A percentile compares a stretch with the other conserved stretches of the same genome.
phyloP scores from a whole-genome alignment of 2,888 invertebrate species.

The Bimastos eiseni region DNA sequence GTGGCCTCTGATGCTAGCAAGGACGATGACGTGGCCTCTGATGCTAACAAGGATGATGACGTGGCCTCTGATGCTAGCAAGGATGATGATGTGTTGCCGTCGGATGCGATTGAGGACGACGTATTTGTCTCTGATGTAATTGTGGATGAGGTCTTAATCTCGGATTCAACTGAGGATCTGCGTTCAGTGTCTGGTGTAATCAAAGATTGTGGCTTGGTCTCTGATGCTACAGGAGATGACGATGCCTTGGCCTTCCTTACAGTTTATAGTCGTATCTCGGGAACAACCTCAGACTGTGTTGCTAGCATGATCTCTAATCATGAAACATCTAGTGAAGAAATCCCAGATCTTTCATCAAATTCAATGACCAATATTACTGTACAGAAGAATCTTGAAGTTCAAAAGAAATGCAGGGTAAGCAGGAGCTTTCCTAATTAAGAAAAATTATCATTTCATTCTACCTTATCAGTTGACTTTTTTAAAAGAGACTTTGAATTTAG shows the following conservation, averaged over 20 bases:
- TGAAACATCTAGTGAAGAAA: constrained; percentile 4
- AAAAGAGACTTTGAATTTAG: not conserved
- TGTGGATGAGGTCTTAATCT: not conserved
- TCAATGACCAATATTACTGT: not conserved
- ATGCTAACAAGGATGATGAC: not conserved
- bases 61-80: not conserved
- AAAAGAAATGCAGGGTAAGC: constrained; percentile 1
- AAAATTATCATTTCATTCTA: not conserved
- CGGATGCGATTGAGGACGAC: not conserved
- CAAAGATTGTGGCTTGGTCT: not conserved
- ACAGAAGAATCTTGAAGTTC: not conserved
- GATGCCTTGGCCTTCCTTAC: not conserved
- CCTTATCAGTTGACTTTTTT: not conserved
- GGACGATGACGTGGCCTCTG: not conserved
- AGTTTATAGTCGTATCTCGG: not conserved
- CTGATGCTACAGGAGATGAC: not conserved
- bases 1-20: not conserved
- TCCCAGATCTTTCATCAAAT: constrained; percentile 13
- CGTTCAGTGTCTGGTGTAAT: not conserved
- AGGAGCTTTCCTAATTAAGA: not conserved
- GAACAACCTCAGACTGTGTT: constrained; percentile 13
- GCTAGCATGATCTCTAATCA: not conserved
- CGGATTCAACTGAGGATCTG: no score
- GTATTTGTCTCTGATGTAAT: not conserved
- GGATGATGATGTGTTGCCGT: not conserved